Conservation (phyloP, 2,797 vertebrate genomes). For the Dryobates pubescens region DNA sequence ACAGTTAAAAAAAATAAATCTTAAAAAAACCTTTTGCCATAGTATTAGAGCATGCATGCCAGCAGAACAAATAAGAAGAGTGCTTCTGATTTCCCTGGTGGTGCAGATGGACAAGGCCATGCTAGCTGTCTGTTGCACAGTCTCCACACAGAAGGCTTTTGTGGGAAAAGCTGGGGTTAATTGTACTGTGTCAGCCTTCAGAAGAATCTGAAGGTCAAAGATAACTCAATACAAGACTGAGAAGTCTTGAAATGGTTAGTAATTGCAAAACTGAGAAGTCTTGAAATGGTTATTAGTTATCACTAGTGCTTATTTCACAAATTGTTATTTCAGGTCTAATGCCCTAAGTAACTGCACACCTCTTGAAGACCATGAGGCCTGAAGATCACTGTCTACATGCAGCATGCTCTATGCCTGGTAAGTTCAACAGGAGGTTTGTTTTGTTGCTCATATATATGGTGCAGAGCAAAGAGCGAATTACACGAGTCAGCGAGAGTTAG, state of each 20-base stretch:
- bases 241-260: neutral
- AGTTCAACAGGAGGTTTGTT: neutral
- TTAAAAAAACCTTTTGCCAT: neutral
- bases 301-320: neutral
- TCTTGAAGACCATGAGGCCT: neutral
- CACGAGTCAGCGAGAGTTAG: neutral
- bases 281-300: neutral
- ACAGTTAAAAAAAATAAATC: neutral
- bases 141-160: neutral
- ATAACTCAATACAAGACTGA: neutral
- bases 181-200: neutral
- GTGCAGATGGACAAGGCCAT: neutral
- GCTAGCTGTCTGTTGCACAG: neutral
- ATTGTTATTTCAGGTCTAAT: neutral
- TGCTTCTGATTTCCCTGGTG: neutral
- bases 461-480: neutral
- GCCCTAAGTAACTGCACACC: neutral
- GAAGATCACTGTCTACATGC: neutral
- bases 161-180: neutral
- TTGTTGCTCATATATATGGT: neutral
- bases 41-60: neutral
- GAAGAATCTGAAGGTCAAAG: neutral
- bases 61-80: neutral
- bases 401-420: neutral
- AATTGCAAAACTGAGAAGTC: neutral